Percentiles rank a stretch among this genome's conserved stretches.
These are phyloP conservation scores for Ceraclea dissimilis DNA, from an alignment of 2,888 invertebrate species.

Conservation along the genomic window DNA sequence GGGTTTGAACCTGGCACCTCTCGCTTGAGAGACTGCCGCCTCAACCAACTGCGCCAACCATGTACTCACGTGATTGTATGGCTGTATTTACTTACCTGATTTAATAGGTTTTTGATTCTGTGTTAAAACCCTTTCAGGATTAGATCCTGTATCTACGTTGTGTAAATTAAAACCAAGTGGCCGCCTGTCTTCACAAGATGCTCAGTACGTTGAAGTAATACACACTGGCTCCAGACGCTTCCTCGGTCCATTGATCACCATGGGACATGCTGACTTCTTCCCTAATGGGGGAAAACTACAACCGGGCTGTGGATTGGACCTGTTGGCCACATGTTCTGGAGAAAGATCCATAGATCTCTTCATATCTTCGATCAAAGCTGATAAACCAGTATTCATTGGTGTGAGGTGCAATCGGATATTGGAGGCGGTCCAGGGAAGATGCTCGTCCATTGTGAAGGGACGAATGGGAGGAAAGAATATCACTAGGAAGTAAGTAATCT, in stretches of 20 bases:
- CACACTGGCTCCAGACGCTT: constrained; percentile 10
- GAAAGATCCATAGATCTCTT: constrained; percentile 7
- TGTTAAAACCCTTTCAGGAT: too few relatives aligned
- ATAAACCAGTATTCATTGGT: constrained; percentile 3
- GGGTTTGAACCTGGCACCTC: too few relatives aligned
- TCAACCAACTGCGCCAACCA: too few relatives aligned
- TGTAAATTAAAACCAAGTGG: background rate
- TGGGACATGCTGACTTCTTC: constrained; percentile 14
- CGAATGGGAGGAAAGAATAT: constrained; percentile 11
- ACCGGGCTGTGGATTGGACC: constrained; percentile 12
- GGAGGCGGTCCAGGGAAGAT: constrained; percentile 7
- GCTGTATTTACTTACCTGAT: too few relatives aligned
- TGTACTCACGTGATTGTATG: too few relatives aligned
- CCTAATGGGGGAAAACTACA: constrained; percentile 15
- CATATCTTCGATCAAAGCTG: constrained; percentile 3
- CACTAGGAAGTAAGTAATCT: constrained; percentile 4
- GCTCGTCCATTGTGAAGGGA: constrained; percentile 1
- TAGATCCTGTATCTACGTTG: constrained; percentile 9
- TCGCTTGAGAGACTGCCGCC: too few relatives aligned
- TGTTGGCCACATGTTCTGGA: constrained; percentile 11
- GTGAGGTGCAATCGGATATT: constrained; percentile 1
- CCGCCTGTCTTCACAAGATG: constrained; percentile 3
- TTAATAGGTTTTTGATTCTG: too few relatives aligned
- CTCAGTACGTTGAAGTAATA: constrained; percentile 11
- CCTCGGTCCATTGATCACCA: constrained; percentile 3